Percentiles rank a stretch among this genome's conserved stretches.
Conservation (phyloP, 2,888 invertebrate genomes). For the Noctua pronuba region DNA sequence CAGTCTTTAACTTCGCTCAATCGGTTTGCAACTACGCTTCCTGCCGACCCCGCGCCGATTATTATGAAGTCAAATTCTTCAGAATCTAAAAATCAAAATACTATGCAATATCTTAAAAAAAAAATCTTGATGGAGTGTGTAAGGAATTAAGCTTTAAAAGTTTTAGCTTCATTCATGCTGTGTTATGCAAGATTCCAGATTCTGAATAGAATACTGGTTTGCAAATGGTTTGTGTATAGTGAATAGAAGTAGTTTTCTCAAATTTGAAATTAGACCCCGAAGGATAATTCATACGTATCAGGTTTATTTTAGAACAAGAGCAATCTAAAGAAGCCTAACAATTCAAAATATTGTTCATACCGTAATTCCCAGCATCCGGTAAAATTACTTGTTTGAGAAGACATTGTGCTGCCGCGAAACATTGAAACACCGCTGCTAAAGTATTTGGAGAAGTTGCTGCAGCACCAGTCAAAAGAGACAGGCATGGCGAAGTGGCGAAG, state of each 20-base stretch:
- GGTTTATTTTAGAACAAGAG: too few species aligned
- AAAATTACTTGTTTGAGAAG: not conserved
- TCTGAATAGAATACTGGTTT: too few species aligned
- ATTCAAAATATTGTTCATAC: not conserved
- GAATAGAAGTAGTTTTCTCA: too few species aligned
- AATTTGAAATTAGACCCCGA: too few species aligned
- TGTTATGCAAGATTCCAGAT: too few species aligned
- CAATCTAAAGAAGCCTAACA: too few species aligned
- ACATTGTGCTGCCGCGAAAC: slow-evolving; percentile 74
- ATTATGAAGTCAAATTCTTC: slow-evolving; percentile 76
- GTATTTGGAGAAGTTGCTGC: not conserved
- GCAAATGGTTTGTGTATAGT: too few species aligned
- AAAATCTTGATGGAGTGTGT: too few species aligned
- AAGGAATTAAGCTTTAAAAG: too few species aligned
- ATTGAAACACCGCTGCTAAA: not conserved
- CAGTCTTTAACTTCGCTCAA: slow-evolving; percentile 80
- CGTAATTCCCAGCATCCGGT: not conserved
- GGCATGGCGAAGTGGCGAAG: not conserved
- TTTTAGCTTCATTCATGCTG: too few species aligned
- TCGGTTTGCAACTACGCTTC: slow-evolving; percentile 90
- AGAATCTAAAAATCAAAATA: not conserved
- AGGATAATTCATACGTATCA: too few species aligned
- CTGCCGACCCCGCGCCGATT: slow-evolving; percentile 90
- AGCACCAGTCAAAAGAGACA: not conserved
- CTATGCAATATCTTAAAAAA: too few species aligned